Base-by-base conservation (phyloP, 2,797 vertebrate genomes). In the Sorex maritimensis region DNA sequence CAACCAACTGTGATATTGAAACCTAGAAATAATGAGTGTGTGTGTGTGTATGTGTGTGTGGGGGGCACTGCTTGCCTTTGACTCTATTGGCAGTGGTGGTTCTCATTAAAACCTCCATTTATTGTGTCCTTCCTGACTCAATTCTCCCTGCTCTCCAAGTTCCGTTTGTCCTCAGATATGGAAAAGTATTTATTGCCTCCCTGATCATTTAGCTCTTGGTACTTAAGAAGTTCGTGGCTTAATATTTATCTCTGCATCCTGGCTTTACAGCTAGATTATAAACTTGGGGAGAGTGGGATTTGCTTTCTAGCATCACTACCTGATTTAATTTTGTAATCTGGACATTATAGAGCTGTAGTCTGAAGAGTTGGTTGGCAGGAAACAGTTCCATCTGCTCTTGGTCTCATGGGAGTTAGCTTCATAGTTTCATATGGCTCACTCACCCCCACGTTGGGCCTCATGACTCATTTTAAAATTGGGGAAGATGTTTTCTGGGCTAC, bases 381-480 rank as follows among this genome's bases (percentile, higher is more conserved):
- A 2, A 21, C 17, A 14, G 9, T n/a, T 61, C n/a, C 5, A 9
- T 38, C 6, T 52, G 1, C 55, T 3, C 17, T 6, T 14, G 23
- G 1, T 82, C 24, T 44, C 3, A 6, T 21, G 58, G 2, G 19
- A 10, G 72, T 23, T 26, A 24, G 30, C 11, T 24, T 24, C 38
- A 0, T 0, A 41, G 41, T 73, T 58, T 55, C n/a, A 5, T 0
- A 0, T 6, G 13, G 21, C 41, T 65, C 63, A 65, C 11, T 12
- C 44, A 30, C 6, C 5, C 11, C 23, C 46, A 5, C 14, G 21
- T 30, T 34, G 1, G 24, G 69, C 34, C 75, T 86, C 74, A 9
- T 74, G 65, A 92, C 77, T 84, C 58, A n/a, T 78, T 84, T 77
- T 28, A 34, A 26, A 73, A 52, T 1, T 24, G 28, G 80, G 78